A percentile compares a stretch with the other conserved stretches of the same genome.
Conservation (phyloP, 1,140 invertebrate genomes). For the Scaptodrosophila lebanonensis region DNA sequence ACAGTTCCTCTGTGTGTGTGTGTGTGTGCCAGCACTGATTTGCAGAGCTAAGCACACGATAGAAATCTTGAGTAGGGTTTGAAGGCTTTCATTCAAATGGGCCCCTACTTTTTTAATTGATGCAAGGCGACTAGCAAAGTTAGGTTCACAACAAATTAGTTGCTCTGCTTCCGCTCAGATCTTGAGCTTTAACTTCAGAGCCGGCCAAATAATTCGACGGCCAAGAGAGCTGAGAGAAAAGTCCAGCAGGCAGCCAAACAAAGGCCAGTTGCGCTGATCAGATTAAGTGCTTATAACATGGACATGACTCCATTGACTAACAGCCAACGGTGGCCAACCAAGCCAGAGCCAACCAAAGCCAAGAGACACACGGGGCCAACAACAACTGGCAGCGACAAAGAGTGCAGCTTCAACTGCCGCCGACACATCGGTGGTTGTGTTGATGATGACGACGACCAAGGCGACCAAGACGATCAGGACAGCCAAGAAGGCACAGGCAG, state of each 20-base stretch:
- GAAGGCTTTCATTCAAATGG: conserved; percentile 69
- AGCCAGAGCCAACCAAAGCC: conserved; percentile 18
- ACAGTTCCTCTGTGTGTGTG: too few species aligned
- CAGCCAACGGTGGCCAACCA: conserved; percentile 19
- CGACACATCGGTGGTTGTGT: conserved; percentile 45
- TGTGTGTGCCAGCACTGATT: conserved; percentile 51
- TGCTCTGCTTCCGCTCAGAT: conserved; percentile 3
- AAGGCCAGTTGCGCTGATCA: conserved; percentile 52
- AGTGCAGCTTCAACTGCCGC: conserved; percentile 23
- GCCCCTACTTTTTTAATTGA: conserved; percentile 55
- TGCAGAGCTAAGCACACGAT: conserved; percentile 36
- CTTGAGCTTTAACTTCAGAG: conserved; percentile 16
- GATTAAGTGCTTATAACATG: conserved; percentile 74
- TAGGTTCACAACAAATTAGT: conserved; percentile 59
- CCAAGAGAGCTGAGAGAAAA: conserved; percentile 16
- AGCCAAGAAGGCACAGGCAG: background rate
- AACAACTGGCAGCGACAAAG: conserved; percentile 14
- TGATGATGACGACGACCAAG: conserved; percentile 13
- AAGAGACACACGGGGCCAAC: conserved; percentile 5
- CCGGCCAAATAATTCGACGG: conserved; percentile 63
- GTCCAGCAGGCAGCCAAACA: conserved; percentile 27
- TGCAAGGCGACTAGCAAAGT: conserved; percentile 24
- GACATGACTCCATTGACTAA: conserved; percentile 70
- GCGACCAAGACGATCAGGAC: background rate
- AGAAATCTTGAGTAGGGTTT: conserved; percentile 70